Percentiles rank a stretch among this genome's conserved stretches.
These are phyloP conservation scores for Meleagris gallopavo DNA, from an alignment of 2,113 vertebrate species.

Conservation along the genomic window DNA sequence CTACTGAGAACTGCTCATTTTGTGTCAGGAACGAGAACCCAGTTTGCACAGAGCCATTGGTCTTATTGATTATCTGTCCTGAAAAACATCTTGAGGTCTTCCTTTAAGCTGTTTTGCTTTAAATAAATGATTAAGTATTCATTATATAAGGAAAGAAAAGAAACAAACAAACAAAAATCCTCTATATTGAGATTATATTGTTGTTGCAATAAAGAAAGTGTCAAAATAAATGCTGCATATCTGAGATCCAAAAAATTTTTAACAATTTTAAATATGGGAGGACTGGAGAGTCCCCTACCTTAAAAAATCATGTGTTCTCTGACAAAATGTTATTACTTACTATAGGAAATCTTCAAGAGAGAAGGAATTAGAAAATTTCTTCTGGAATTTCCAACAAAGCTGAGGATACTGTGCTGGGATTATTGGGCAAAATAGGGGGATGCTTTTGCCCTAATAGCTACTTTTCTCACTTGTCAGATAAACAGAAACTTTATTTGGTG, in stretches of 20 bases:
- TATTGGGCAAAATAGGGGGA: not conserved
- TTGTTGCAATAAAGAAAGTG: not conserved
- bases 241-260: not conserved
- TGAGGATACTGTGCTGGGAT: not conserved
- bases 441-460: not conserved
- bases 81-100: not conserved
- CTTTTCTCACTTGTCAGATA: not conserved
- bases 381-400: not conserved
- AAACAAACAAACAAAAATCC: no score
- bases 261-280: not conserved
- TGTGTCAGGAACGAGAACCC: not conserved
- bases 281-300: not conserved
- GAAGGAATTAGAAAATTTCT: not conserved
- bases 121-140: not conserved
- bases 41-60: accelerated
- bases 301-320: not conserved
- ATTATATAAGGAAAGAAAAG: not conserved
- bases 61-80: not conserved
- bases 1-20: not conserved
- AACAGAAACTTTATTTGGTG: not conserved
- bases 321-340: not conserved
- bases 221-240: not conserved
- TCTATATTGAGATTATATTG: not conserved
- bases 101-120: not conserved
- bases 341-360: not conserved